Evolutionary conservation across 2,113 vertebrate species (phyloP), one percentile per base, ranked within the genome.

Genomic region (Cyanocitta stelleri): DNA sequence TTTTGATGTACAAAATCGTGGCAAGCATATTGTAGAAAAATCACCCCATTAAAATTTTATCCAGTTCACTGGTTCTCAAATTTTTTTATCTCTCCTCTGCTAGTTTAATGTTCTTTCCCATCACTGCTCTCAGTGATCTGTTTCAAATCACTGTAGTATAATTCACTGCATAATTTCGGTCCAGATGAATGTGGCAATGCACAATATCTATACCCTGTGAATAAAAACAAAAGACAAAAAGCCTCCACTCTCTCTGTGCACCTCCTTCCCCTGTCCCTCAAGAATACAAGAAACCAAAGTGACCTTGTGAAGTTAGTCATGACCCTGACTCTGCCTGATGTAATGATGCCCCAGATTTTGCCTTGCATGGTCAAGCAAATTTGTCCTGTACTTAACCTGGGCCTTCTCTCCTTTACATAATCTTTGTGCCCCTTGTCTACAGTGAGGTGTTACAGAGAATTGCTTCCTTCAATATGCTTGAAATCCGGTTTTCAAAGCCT

Each of bases 101-200:
- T 73, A 35, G 8, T 58, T 85, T 51, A 33, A 52, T 52, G 27
- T 46, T 55, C 7, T 68, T 93, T 86, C 43, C 16, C 9, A n/a
- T 77, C 26, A 16, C 16, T 71, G 11, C 8, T 89, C 5, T 86
- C 37, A 30, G 59, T 69, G 21, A 52, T 43, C 30, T 52, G 16
- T 49, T 92, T 27, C 16, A 61, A 32, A 64, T 76, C 58, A 35
- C 18, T 51, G 16, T 85, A 52, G 23, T 58, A 12, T 19, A 75
- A 82, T 56, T 64, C 37, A 17, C 29, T 46, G 6, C 0, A 0
- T 85, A 41, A 29, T 61, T 12, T 64, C 0, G 3, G 89, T n/a
- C 32, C 6, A 54, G 41, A 23, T 77, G 26, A 89, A 63, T 1
- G 2, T 49, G 39, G 3, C 54, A 21, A 18, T 78, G 54, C 18